These are phyloP conservation scores for Marasmarcha lunaedactyla DNA, from an alignment of 2,888 invertebrate genomes.

Conservation along the genomic window DNA sequence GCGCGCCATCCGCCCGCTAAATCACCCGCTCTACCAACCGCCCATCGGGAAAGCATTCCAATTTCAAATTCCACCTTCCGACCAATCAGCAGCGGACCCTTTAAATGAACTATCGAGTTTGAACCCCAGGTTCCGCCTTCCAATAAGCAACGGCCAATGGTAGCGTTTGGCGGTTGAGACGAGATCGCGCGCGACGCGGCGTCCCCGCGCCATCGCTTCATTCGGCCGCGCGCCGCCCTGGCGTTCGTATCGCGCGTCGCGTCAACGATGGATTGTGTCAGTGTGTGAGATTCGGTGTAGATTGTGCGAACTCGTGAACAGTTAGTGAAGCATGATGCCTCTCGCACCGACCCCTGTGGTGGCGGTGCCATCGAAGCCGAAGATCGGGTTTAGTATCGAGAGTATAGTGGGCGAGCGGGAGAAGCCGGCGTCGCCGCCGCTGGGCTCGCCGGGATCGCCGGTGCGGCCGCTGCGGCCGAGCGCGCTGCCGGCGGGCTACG, in stretches of 20 bases:
- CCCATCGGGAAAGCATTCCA: slow-evolving; percentile 54
- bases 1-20: slow-evolving; percentile 40
- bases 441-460: slow-evolving; percentile 56
- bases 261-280: slow-evolving; percentile 63
- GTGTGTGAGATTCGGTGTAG: slow-evolving; percentile 55
- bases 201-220: slow-evolving; percentile 37
- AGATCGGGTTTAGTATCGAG: slow-evolving; percentile 95
- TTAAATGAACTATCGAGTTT: too few species aligned
- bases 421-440: slow-evolving; percentile 67
- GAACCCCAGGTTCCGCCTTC: too few species aligned
- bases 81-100: slow-evolving; percentile 33
- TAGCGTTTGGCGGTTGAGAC: too few species aligned
- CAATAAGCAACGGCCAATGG: too few species aligned
- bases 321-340: slow-evolving; percentile 89
- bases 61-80: slow-evolving; percentile 52
- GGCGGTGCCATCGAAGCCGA: slow-evolving; percentile 92
- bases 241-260: slow-evolving; percentile 61
- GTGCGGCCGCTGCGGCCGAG: slow-evolving; percentile 57
- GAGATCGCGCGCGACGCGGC: slow-evolving; percentile 34
- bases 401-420: slow-evolving; percentile 82
- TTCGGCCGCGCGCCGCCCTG: slow-evolving; percentile 65
- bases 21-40: slow-evolving; percentile 48
- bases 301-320: slow-evolving; percentile 24
- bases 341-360: slow-evolving; percentile 94
- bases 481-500: slow-evolving; percentile 64